Evolutionary conservation across 2,797 vertebrate species (phyloP).

Genomic region (Cynopterus sphinx): DNA sequence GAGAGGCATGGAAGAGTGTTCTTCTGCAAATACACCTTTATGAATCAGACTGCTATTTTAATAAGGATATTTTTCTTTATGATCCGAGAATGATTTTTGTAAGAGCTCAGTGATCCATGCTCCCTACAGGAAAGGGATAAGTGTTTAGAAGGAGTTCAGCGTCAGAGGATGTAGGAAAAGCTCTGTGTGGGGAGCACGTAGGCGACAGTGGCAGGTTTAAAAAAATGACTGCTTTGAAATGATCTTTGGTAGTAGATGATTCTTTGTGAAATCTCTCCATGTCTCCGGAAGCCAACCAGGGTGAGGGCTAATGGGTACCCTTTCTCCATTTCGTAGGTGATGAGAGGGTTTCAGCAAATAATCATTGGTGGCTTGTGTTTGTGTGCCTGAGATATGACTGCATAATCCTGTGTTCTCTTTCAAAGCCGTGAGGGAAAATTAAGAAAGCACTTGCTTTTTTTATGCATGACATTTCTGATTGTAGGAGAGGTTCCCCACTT

Average conservation of each 20-base stretch:
- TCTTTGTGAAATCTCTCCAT: background rate
- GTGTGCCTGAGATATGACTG: background rate
- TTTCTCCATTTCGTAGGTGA: background rate
- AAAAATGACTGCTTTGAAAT: background rate
- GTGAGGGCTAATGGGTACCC: background rate
- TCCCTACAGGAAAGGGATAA: background rate
- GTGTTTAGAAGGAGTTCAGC: background rate
- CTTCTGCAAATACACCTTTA: background rate
- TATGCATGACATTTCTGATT: background rate
- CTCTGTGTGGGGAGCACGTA: background rate
- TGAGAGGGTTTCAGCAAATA: background rate
- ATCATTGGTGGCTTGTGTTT: background rate
- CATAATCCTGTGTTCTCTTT: background rate
- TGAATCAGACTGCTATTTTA: background rate
- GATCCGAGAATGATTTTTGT: background rate
- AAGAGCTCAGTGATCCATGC: background rate
- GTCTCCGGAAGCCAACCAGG: background rate
- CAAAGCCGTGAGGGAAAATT: background rate
- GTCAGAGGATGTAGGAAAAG: background rate
- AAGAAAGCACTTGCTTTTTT: background rate
- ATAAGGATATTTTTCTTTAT: background rate
- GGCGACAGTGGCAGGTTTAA: background rate
- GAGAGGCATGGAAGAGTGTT: background rate
- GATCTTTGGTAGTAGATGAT: background rate
- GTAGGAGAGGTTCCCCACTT: background rate